Evolutionary conservation across 2,797 vertebrate species (phyloP).

Genomic region (Acanthiza pusilla): DNA sequence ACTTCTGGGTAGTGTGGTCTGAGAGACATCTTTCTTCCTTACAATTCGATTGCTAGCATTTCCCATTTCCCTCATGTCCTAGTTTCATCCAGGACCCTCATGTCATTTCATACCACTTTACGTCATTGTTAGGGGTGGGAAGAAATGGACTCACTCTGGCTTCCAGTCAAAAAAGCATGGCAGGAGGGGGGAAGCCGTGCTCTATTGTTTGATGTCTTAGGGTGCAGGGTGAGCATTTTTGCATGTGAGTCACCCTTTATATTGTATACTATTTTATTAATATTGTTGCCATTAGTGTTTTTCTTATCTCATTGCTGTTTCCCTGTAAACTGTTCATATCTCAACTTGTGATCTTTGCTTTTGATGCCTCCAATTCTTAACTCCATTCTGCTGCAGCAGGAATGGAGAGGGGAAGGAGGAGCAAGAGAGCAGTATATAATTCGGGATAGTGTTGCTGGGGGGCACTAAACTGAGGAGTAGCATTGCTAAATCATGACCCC

Average conservation of each 20-base stretch:
- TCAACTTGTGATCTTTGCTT: background rate
- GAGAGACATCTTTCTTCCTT: background rate
- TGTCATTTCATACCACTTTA: background rate
- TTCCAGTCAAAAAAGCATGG: background rate
- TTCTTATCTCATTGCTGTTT: background rate
- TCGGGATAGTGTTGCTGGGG: background rate
- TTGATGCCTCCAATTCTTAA: background rate
- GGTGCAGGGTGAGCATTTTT: background rate
- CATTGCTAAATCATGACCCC: background rate
- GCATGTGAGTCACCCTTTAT: background rate
- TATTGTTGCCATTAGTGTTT: background rate
- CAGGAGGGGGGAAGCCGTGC: background rate
- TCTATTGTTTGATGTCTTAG: background rate
- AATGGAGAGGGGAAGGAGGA: background rate
- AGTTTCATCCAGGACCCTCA: background rate
- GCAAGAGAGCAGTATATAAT: background rate
- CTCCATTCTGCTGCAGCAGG: fast-evolving
- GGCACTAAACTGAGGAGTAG: background rate
- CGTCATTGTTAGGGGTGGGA: background rate
- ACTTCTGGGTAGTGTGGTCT: background rate
- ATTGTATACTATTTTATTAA: background rate
- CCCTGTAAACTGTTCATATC: background rate
- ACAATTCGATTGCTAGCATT: background rate
- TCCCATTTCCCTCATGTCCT: background rate
- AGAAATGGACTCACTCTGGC: background rate